These are phyloP conservation scores for Zygogramma bicolorata DNA, from an alignment of 2,888 invertebrate species.

Conservation along the genomic window DNA sequence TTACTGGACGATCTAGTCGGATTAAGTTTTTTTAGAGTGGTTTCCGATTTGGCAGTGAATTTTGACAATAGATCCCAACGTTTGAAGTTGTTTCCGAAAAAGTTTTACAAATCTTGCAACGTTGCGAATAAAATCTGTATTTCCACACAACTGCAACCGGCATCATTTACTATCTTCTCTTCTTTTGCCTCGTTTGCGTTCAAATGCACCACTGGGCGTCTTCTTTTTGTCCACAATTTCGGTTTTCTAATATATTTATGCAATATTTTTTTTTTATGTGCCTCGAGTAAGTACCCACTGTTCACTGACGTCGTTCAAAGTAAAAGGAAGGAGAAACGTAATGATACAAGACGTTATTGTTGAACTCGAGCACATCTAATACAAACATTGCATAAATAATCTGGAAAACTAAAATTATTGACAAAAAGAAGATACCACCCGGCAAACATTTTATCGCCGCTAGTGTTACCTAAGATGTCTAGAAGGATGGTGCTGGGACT, in stretches of 20 bases:
- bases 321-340: conserved; percentile 18
- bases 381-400: too few relatives aligned
- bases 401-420: too few relatives aligned
- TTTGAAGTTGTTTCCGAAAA: too few relatives aligned
- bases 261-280: conserved; percentile 8
- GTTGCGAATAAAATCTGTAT: too few relatives aligned
- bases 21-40: conserved; percentile 54
- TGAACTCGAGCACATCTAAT: too few relatives aligned
- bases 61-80: conserved; percentile 13
- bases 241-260: conserved; percentile 23
- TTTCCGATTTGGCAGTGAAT: conserved; percentile 39
- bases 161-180: conserved; percentile 21
- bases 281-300: conserved; percentile 16
- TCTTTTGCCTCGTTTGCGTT: conserved; percentile 22
- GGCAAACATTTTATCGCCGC: too few relatives aligned
- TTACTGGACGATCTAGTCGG: conserved; percentile 56
- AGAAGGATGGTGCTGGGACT: too few relatives aligned
- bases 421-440: too few relatives aligned
- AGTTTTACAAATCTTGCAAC: too few relatives aligned
- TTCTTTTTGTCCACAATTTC: conserved; percentile 23
- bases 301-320: conserved; percentile 2
- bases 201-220: conserved; percentile 25
- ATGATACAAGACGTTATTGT: conserved; percentile 18
- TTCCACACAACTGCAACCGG: too few relatives aligned
- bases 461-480: too few relatives aligned